phyloP scores from a whole-genome alignment of 2,797 vertebrate species.

The Heterohyrax brucei region DNA sequence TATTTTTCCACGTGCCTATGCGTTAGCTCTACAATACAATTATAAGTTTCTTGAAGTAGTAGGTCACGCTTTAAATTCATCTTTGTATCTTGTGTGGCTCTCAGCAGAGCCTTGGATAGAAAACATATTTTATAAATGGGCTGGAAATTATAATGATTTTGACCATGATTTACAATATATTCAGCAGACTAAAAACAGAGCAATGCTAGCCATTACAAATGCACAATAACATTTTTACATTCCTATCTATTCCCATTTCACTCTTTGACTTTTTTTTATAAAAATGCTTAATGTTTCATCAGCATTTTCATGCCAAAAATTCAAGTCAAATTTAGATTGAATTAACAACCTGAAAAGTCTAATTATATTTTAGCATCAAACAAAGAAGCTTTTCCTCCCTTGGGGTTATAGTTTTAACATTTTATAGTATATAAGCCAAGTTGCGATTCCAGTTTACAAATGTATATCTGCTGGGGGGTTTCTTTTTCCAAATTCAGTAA shows the following conservation, averaged over 20 bases:
- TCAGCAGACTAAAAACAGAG: background rate
- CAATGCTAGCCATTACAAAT: background rate
- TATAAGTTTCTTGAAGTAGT: constrained; percentile 32
- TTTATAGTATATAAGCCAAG: constrained; percentile 55
- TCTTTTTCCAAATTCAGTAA: constrained; percentile 67
- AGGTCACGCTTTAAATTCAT: background rate
- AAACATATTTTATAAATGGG: constrained; percentile 36
- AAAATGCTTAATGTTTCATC: constrained; percentile 52
- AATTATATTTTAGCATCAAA: constrained; percentile 62
- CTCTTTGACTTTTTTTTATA: constrained; percentile 68
- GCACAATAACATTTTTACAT: constrained; percentile 36
- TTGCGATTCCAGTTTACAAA: constrained; percentile 75
- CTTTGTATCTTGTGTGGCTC: background rate
- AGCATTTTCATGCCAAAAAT: constrained; percentile 67
- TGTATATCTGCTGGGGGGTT: constrained; percentile 41
- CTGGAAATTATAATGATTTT: constrained; percentile 43
- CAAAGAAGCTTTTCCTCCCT: constrained; percentile 5
- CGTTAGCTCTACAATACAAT: background rate
- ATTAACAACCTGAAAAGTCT: constrained; percentile 62
- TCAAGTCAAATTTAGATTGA: constrained; percentile 67
- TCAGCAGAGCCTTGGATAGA: constrained; percentile 33
- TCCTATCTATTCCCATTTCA: background rate
- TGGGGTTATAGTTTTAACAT: constrained; percentile 43
- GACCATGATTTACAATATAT: constrained; percentile 23
- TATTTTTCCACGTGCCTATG: background rate